Evolutionary conservation across 2,113 vertebrate genomes (phyloP).

Genomic region (Ctenomys sociabilis): DNA sequence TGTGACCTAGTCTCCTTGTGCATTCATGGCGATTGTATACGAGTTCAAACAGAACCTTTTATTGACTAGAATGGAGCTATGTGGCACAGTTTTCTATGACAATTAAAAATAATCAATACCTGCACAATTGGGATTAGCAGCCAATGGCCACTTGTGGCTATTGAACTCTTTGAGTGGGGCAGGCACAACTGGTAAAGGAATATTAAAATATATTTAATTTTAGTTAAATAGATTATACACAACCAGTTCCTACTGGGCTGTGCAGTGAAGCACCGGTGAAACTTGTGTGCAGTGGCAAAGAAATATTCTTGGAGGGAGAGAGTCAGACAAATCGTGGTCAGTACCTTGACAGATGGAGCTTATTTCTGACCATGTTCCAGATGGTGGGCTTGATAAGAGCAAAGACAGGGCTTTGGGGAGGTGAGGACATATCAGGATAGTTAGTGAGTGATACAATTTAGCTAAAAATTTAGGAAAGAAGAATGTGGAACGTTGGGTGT

Average conservation of each 20-base stretch:
- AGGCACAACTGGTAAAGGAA: neutral
- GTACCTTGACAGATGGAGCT: neutral
- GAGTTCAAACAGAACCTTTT: neutral
- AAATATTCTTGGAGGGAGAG: neutral
- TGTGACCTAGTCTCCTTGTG: neutral
- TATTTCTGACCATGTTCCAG: neutral
- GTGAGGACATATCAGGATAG: neutral
- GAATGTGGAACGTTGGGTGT: neutral
- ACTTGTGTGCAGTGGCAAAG: neutral
- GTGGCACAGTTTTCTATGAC: neutral
- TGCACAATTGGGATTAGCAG: neutral
- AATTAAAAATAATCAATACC: neutral
- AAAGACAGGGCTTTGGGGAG: neutral
- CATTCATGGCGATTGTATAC: neutral
- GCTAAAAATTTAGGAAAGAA: neutral
- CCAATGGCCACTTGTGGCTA: neutral
- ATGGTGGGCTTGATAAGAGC: neutral
- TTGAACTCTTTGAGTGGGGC: neutral
- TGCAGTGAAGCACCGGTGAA: neutral
- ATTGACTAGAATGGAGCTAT: neutral
- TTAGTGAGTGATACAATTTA: neutral
- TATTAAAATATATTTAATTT: conserved; percentile 4
- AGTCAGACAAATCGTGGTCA: neutral
- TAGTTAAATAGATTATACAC: neutral
- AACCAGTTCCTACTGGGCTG: neutral